phyloP scores from a whole-genome alignment of 1,140 invertebrate genomes.

The Latrodectus geometricus region DNA sequence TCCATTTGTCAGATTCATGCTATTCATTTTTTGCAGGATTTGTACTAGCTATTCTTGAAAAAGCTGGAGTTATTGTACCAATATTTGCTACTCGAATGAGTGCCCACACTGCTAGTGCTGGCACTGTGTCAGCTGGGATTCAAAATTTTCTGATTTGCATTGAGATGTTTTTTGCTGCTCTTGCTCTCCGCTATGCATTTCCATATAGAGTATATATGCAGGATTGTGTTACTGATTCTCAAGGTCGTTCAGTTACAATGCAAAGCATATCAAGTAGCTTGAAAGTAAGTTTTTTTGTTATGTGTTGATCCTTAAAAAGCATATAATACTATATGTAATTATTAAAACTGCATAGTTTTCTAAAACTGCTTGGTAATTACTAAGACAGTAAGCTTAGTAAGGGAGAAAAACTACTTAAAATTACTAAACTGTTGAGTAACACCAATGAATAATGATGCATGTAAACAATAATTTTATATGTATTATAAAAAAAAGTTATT shows the following conservation, averaged over 20 bases:
- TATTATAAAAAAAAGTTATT: too few species aligned
- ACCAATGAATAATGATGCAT: neutral
- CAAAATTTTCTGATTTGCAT: slow-evolving; percentile 99
- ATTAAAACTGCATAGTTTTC: neutral
- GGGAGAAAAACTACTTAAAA: too few species aligned
- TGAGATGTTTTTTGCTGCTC: slow-evolving; percentile 98
- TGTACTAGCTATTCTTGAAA: slow-evolving; percentile 94
- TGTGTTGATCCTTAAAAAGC: neutral
- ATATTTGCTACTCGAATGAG: slow-evolving; percentile 69
- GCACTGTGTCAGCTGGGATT: slow-evolving; percentile 98
- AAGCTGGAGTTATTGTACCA: slow-evolving; percentile 81
- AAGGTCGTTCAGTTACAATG: slow-evolving; percentile 94
- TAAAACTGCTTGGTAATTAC: neutral
- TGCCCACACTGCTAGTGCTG: slow-evolving; percentile 79
- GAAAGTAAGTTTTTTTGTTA: slow-evolving; percentile 78
- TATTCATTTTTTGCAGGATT: slow-evolving; percentile 78
- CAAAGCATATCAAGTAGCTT: slow-evolving; percentile 98
- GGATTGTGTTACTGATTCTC: slow-evolving; percentile 82
- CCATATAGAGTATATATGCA: slow-evolving; percentile 73
- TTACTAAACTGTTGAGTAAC: too few species aligned
- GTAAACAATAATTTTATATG: too few species aligned
- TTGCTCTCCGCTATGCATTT: slow-evolving; percentile 98
- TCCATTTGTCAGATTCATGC: neutral
- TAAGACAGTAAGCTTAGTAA: too few species aligned
- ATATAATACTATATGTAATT: neutral